Base-by-base conservation (phyloP, 2,113 vertebrate genomes). In the Bombycilla garrulus region DNA sequence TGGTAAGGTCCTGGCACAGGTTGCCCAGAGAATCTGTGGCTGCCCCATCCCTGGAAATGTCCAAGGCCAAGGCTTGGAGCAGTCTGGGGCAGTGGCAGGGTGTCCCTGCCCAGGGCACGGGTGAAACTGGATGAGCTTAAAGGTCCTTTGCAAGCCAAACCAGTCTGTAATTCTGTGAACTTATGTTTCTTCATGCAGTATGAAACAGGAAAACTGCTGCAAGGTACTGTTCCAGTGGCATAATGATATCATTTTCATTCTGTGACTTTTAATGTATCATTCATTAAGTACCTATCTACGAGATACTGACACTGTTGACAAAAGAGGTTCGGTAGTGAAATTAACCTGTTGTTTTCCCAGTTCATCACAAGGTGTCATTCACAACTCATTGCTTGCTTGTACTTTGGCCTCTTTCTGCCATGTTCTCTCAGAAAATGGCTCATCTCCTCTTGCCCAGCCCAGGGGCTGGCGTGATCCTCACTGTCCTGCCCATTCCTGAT, bases 301-400 rank as follows among this genome's bases (percentile, higher is more conserved):
- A 40, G 31, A 57, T 4, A 57, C 4, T 12, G 29, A 42, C 69
- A 35, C 12, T 17, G 5, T 11, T 35, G 22, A 45, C 19, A 57
- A 22, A 36, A 48, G 1, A 38, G 4, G 19, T 11, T 47, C 2
- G 4, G 20, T 2, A 45, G 17, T 15, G 15, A 72, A 67, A 83
- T 36, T 2, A 65, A 60, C 31, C 6, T 0, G 10, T 9, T 33
- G 21, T 44, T 47, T 51, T 36, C 16, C 40, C 48, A 11, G 7
- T 13, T 42, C 29, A 31, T 36, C 33, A 31, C 36, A 18, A n/a
- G 2, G 7, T 4, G 14, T 3, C 28, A 28, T 48, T 47, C 26
- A 26, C 2, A 1, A 14, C 11, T 40, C 6, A 19, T 21, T 21
- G 10, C 9, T 12, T 23, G 4, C 0, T 25, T 9, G 25, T 4